Base-by-base conservation (phyloP, 2,888 invertebrate genomes). In the Nycteola revayana region DNA sequence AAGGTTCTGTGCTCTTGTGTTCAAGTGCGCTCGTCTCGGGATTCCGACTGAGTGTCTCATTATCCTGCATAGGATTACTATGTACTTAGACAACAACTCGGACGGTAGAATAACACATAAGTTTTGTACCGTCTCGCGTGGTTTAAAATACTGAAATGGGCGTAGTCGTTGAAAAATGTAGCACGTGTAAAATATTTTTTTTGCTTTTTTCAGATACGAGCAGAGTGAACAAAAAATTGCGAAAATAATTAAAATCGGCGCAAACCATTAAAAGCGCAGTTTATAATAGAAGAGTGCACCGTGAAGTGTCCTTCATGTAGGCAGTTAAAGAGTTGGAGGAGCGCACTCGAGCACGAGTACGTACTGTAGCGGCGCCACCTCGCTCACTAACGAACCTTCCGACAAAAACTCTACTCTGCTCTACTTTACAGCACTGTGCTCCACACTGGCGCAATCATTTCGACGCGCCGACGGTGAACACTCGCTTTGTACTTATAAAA, bases 241-340 rank as follows among this genome's bases (percentile, higher is more conserved):
- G 66, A 63, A 74, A 81, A 82, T 85, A 81, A 86, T 87, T 85
- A 84, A 87, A 87, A 86, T 82, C 75, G 75, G 75, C 66, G 71
- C 77, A 72, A 79, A 75, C 85, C 84, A 86, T 87, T 86, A 85
- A 87, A 86, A 86, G 87, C 76, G 80, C 87, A 87, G 83, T 86
- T 85, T 84, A 86, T 86, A 86, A 86, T 86, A 78, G 84, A 83
- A 81, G 82, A 87, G 84, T 81, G 82, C 79, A 78, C 65, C 47
- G 75, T 82, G 60, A 65, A 87, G 87, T 70, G 78, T 81, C 82
- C 87, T 87, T 80, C 86, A 84, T 87, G 85, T 86, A 87, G 87
- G 87, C 85, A 86, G 87, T 87, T 87, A 86, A 86, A 87, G 87
- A 86, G 87, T 86, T 85, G 85, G 80, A 84, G 81, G 75, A 79